A percentile compares a stretch with the other conserved stretches of the same genome.
Conservation (phyloP, 2,113 vertebrate genomes). For the Gallinago undulata region DNA sequence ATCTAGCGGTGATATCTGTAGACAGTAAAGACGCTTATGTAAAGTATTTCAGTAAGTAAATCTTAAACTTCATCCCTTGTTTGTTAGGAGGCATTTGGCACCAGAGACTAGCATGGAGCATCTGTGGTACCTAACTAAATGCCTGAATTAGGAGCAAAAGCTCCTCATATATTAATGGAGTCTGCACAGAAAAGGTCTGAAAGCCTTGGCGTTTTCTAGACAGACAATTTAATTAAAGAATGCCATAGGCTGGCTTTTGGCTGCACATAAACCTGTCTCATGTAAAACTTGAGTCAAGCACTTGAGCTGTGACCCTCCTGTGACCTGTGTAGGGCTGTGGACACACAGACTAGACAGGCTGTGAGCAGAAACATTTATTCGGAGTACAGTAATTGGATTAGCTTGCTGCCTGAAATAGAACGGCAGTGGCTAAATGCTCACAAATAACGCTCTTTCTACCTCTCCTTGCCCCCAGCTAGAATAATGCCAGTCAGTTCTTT, state of each 20-base stretch:
- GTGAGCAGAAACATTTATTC: not conserved
- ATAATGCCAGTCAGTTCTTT: not conserved
- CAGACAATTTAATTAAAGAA: not conserved
- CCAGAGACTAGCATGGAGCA: not conserved
- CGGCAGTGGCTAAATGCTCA: not conserved
- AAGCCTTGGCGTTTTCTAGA: not conserved
- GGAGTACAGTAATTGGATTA: not conserved
- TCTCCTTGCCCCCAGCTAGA: not conserved
- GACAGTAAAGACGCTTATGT: not conserved
- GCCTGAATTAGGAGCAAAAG: not conserved
- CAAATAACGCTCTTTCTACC: not conserved
- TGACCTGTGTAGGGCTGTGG: not conserved
- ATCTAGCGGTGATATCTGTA: not conserved
- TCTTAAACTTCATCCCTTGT: not conserved
- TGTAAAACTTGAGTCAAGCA: not conserved
- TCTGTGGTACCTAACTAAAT: not conserved
- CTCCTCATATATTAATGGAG: not conserved
- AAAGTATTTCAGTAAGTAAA: not conserved
- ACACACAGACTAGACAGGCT: not conserved
- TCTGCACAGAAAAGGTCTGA: not conserved
- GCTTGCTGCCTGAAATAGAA: not conserved
- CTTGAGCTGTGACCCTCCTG: not conserved
- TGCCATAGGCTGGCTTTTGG: not conserved
- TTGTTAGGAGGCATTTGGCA: not conserved
- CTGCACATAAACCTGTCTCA: not conserved